Base-by-base conservation (phyloP, 2,888 invertebrate genomes). In the Brachylomia viminalis region DNA sequence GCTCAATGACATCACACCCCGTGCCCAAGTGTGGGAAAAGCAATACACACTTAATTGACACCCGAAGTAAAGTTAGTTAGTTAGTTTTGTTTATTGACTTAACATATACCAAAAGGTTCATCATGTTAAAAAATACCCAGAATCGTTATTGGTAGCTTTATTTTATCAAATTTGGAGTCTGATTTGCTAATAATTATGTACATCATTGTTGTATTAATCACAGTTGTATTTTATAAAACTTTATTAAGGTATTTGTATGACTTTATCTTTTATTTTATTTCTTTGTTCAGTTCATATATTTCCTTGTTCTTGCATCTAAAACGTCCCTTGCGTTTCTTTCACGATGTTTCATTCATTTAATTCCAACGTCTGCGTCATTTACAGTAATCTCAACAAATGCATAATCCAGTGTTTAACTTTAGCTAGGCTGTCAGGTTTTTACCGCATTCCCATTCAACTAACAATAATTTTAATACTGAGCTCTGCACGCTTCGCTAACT, bases 11-110 rank as follows among this genome's bases (percentile, higher is more conserved):
- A 90, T 92, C 90, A 92, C n/a, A 23, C 81, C 77, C 80, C 62
- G 59, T 76, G 78, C 79, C 85, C 84, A 90, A 91, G 90, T 93
- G 93, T 94, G 94, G 93, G 94, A 94, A 94, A 90, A 82, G 88
- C 85, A 84, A 88, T 84, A 78, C 72, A 72, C 84, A 88, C 89
- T 88, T 91, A 90, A 93, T 93, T 93, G 93, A 91, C 93, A 91
- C 92, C 89, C 87, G 72, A 89, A 88, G 88, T 84, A 86, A 69
- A 73, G 89, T 89, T n/a, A n/a, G n/a, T n/a, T n/a, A n/a, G n/a
- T n/a, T n/a, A 89, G 52, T 69, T 90, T 89, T 88, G 88, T 92
- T 92, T 91, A 92, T 92, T 88, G 86, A 86, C 81, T 85, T 67
- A 62, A 81, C 64, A 76, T 79, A 76, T 75, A 71, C 47, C 45